These are phyloP conservation scores for Phenganax stokvisi DNA, from an alignment of 92 coral and sea anemone species.

Conservation along the genomic window DNA sequence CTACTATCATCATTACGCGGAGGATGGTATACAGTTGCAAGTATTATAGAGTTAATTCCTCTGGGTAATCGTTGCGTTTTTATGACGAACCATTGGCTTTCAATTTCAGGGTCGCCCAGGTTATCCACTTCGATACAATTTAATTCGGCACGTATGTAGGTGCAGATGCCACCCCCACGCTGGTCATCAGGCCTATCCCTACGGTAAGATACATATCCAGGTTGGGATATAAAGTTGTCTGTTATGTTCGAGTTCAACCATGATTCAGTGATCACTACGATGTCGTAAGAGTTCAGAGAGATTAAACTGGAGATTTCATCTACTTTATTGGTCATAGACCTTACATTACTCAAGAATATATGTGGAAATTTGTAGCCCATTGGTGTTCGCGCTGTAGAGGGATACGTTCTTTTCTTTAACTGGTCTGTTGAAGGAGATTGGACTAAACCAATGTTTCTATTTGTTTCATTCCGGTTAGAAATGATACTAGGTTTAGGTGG, in stretches of 20 bases:
- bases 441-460: too few species aligned
- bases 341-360: constrained; percentile 13
- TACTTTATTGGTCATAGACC: constrained; percentile 39
- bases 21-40: constrained; percentile 4
- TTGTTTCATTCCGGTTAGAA: too few species aligned
- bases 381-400: too few species aligned
- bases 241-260: constrained; percentile 32
- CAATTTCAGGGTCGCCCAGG: not conserved
- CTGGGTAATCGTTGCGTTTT: not conserved
- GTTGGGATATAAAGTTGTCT: constrained; percentile 1
- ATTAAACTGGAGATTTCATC: constrained; percentile 20
- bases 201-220: constrained; percentile 1
- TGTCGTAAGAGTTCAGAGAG: constrained; percentile 4
- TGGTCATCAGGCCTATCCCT: constrained; percentile 12
- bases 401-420: too few species aligned
- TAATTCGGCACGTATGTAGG: not conserved
- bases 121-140: not conserved
- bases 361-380: not conserved
- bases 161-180: not conserved
- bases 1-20: not conserved
- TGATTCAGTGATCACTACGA: constrained; percentile 36
- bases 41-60: constrained; percentile 2
- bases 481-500: too few species aligned
- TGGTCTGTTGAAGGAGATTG: too few species aligned
- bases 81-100: not conserved